These are phyloP conservation scores for Engraulis encrasicolus DNA, from an alignment of 2,113 vertebrate genomes.

Conservation along the genomic window DNA sequence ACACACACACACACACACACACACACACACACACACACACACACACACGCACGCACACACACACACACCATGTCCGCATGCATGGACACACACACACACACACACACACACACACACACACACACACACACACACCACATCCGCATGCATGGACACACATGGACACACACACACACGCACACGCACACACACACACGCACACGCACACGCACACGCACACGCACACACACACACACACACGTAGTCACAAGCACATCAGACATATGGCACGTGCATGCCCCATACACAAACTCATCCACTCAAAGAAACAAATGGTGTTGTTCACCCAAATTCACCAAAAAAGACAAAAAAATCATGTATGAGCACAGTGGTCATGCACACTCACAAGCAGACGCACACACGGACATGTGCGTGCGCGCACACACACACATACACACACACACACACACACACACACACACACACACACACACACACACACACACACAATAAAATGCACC, in stretches of 20 bases:
- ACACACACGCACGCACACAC: background rate
- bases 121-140: background rate
- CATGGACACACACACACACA: background rate
- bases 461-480: background rate
- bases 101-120: background rate
- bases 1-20: background rate
- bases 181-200: background rate
- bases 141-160: too few relatives aligned
- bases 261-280: too few relatives aligned
- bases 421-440: background rate
- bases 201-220: background rate
- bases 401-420: too few relatives aligned
- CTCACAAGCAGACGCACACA: too few relatives aligned
- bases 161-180: conserved; percentile 1
- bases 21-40: background rate
- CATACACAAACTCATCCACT: too few relatives aligned
- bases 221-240: background rate
- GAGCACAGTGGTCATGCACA: too few relatives aligned
- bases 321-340: too few relatives aligned
- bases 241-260: background rate
- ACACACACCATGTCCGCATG: conserved; percentile 5
- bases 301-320: too few relatives aligned
- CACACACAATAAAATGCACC: too few relatives aligned
- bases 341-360: too few relatives aligned
- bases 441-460: conserved; percentile 20